phyloP scores from a whole-genome alignment of 2,797 vertebrate genomes.

The Rhabdophis nuchalis region DNA sequence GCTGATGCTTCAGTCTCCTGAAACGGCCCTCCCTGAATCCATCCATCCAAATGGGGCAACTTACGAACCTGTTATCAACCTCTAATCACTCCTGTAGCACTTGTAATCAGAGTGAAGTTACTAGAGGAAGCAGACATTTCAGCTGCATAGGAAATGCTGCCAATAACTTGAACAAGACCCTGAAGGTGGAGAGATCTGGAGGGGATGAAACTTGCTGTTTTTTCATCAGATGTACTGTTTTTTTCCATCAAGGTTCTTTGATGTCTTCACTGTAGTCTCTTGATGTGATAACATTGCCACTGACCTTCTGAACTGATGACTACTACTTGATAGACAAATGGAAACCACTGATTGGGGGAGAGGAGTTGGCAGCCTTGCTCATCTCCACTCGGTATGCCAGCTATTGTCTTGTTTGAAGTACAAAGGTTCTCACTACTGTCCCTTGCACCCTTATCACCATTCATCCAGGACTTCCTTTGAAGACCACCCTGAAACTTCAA shows the following conservation, averaged over 20 bases:
- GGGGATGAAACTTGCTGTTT: background rate
- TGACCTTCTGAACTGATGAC: background rate
- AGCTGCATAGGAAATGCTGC: background rate
- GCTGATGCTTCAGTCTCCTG: background rate
- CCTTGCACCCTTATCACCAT: background rate
- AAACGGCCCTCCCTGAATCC: background rate
- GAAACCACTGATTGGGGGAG: background rate
- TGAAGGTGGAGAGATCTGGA: background rate
- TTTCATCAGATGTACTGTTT: background rate
- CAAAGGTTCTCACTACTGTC: background rate
- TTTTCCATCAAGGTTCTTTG: background rate
- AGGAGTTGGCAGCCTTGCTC: background rate
- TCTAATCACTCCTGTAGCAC: background rate
- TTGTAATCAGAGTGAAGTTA: background rate
- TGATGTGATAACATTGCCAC: background rate
- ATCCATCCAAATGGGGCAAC: background rate
- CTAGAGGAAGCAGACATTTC: background rate
- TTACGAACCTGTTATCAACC: background rate
- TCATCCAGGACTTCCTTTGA: background rate
- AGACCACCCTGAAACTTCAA: background rate
- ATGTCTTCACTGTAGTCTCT: background rate
- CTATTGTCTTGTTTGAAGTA: background rate
- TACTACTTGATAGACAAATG: background rate
- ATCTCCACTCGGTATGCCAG: background rate
- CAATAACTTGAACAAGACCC: background rate